A percentile compares a stretch with the other conserved stretches of the same genome.
Evolutionary conservation across 2,888 invertebrate genomes (phyloP).

Genomic region (Drosophila tanythrix): DNA sequence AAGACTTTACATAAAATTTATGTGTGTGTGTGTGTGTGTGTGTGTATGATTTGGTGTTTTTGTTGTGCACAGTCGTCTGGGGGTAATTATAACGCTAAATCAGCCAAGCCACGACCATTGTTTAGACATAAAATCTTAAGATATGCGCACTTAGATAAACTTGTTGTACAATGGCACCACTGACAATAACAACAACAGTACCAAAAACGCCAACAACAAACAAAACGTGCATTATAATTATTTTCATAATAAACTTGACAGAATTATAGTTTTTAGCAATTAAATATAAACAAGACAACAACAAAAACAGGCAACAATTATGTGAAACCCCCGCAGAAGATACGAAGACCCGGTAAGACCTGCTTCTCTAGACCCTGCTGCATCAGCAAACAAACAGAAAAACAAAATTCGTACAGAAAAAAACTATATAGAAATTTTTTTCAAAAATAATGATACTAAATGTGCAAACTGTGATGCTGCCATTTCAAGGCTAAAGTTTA

Average conservation of each 20-base stretch:
- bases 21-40: conserved; percentile 15
- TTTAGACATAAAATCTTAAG: conserved; percentile 63
- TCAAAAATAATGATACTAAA: conserved; percentile 58
- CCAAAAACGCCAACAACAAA: conserved; percentile 26
- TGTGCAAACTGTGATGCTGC: conserved; percentile 67
- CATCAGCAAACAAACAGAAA: conserved; percentile 46
- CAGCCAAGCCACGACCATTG: conserved; percentile 73
- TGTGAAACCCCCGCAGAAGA: conserved; percentile 58
- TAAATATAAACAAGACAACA: conserved; percentile 71
- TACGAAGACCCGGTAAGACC: conserved; percentile 56
- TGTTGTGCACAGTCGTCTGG: conserved; percentile 53
- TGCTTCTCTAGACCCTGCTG: conserved; percentile 62
- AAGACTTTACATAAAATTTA: conserved; percentile 47
- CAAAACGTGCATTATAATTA: conserved; percentile 77
- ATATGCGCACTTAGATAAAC: conserved; percentile 80
- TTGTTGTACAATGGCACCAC: conserved; percentile 66
- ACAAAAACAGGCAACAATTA: conserved; percentile 70
- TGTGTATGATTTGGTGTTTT: conserved; percentile 46
- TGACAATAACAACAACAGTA: conserved; percentile 29
- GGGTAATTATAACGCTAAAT: conserved; percentile 79
- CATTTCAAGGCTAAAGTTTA: conserved; percentile 77
- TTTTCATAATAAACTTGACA: conserved; percentile 82
- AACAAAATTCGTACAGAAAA: conserved; percentile 20
- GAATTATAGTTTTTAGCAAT: conserved; percentile 81
- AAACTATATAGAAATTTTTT: conserved; percentile 41